Percentiles rank a stretch among this genome's conserved stretches.
phyloP scores from a whole-genome alignment of 2,797 vertebrate species.

The Streptopelia turtur region DNA sequence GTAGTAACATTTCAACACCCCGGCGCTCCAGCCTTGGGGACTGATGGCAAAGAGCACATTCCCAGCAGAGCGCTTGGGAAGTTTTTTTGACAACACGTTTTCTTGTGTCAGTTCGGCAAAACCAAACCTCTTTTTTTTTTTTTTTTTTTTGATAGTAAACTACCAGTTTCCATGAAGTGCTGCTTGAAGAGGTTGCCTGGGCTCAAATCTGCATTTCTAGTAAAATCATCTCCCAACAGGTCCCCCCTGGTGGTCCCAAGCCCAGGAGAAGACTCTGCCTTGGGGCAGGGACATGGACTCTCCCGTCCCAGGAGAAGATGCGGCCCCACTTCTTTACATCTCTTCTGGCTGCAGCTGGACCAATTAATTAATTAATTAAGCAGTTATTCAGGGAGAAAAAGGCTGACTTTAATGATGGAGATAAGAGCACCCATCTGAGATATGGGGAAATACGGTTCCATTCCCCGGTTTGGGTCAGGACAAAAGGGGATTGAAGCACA shows the following conservation, averaged over 20 bases:
- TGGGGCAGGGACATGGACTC: background rate
- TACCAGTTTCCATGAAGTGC: background rate
- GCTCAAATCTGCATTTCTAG: background rate
- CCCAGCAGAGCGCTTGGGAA: conserved; percentile 52
- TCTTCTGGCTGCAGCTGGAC: background rate
- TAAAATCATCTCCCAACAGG: background rate
- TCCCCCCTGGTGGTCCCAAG: accelerated
- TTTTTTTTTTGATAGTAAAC: background rate
- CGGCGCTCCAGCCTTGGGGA: conserved; percentile 50
- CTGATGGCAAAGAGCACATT: conserved; percentile 61
- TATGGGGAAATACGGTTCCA: background rate
- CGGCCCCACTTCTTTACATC: background rate
- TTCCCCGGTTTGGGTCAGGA: background rate
- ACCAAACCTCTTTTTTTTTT: background rate
- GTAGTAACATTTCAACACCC: conserved; percentile 65
- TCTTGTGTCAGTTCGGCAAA: background rate
- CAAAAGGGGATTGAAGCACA: background rate
- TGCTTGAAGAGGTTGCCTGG: background rate
- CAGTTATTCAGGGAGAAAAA: background rate
- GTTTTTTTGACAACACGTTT: conserved; percentile 10
- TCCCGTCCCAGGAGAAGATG: background rate
- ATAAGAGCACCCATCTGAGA: background rate
- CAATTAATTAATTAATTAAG: background rate
- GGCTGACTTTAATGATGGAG: background rate
- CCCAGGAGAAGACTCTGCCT: background rate